A percentile compares a stretch with the other conserved stretches of the same genome.
phyloP scores from a whole-genome alignment of 2,888 invertebrate species.

The Erebia aethiops region DNA sequence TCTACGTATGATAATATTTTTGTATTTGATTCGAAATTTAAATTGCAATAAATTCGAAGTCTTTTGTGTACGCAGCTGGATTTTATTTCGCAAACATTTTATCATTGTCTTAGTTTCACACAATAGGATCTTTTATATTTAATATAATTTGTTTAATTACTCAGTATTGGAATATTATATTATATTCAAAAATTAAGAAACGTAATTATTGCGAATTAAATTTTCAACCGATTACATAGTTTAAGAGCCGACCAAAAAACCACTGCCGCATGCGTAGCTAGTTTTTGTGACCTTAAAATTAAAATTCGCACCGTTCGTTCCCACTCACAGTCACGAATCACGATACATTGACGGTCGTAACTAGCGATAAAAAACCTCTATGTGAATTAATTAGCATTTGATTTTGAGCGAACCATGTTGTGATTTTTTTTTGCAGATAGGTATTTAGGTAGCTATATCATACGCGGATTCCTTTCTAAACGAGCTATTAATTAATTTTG shows the following conservation, averaged over 20 bases:
- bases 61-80: constrained; percentile 13
- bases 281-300: constrained; percentile 33
- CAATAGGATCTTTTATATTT: not conserved
- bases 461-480: not conserved
- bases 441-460: no score
- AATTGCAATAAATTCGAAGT: not conserved
- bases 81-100: not conserved
- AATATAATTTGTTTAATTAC: not conserved
- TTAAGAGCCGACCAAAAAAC: not conserved
- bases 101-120: no score
- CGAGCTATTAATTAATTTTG: not conserved
- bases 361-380: constrained; percentile 9
- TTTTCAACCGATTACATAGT: not conserved
- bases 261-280: constrained; percentile 21
- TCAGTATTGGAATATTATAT: not conserved
- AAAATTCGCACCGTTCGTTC: constrained; percentile 22
- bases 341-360: not conserved
- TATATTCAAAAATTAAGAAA: not conserved
- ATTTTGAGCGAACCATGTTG: not conserved
- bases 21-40: not conserved
- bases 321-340: constrained; percentile 11
- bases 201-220: not conserved
- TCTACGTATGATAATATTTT: no score
- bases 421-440: not conserved
- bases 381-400: constrained; percentile 17